These are phyloP conservation scores for Acleris literana DNA, from an alignment of 2,888 invertebrate species.

Conservation along the genomic window DNA sequence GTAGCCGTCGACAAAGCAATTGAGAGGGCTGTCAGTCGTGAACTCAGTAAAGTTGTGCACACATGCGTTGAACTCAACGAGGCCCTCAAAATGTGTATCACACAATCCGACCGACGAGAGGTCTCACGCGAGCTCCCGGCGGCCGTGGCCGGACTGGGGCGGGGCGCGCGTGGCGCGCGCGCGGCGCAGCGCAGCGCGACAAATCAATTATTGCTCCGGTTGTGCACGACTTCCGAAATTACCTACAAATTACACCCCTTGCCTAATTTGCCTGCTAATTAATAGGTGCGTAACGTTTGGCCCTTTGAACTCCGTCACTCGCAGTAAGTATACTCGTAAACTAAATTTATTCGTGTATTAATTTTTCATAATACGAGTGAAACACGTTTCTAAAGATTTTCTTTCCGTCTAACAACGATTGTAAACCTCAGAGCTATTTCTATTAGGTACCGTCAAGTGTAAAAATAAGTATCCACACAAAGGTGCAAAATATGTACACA, in stretches of 20 bases:
- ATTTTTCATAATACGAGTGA: too few species aligned
- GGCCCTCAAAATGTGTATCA: conserved; percentile 18
- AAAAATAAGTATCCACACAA: too few species aligned
- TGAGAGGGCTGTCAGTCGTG: conserved; percentile 19
- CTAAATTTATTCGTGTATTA: too few species aligned
- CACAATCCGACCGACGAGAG: conserved; percentile 48
- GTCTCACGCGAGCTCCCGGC: conserved; percentile 63
- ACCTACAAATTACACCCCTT: conserved; percentile 74
- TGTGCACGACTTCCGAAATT: conserved; percentile 72
- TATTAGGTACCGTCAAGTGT: too few species aligned
- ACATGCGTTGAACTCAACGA: conserved; percentile 36
- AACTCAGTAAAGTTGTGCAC: conserved; percentile 33
- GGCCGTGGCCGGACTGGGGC: conserved; percentile 59
- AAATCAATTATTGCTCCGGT: conserved; percentile 78
- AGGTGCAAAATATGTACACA: too few species aligned
- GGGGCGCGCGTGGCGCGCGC: conserved; percentile 53
- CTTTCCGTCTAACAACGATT: too few species aligned
- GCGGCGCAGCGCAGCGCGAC: conserved; percentile 60
- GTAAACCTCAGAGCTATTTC: too few species aligned
- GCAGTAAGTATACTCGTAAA: background rate
- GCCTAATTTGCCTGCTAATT: conserved; percentile 70
- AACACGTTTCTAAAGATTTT: too few species aligned
- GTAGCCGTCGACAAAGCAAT: conserved; percentile 26
- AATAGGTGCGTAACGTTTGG: conserved; percentile 54
- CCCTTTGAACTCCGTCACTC: conserved; percentile 14